Evolutionary conservation across 2,888 invertebrate genomes (phyloP), one percentile per base, ranked within the genome.

Genomic region (Drosophila vallismaia): DNA sequence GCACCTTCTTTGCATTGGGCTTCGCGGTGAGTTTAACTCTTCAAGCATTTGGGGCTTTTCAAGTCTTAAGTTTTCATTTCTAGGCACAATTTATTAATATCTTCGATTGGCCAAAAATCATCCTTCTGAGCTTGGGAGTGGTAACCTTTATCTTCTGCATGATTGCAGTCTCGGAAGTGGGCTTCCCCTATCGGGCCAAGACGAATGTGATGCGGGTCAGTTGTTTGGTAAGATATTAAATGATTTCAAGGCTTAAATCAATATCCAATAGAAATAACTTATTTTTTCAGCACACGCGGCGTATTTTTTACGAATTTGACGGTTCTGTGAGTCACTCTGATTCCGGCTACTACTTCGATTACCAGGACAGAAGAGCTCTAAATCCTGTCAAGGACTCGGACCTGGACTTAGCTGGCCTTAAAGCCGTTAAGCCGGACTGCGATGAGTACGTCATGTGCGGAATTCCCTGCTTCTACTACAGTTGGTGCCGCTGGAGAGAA

Each of bases 131-230:
- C 1, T 59, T 90, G 14, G 71, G 78, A 0, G 48, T 77, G 0
- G 51, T 81, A 0, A 85, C 75, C 9, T 80, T 89, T n/a, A 77
- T 88, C 56, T 90, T 91, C 63, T 73, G 88, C 49, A 85, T 89
- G 70, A 76, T 90, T 4, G 75, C 89, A 9, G 89, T 92, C 9
- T 93, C 94, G 3, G 91, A 92, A 0, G 77, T 94, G 26, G 94
- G 94, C 3, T 93, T 94, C 75, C 94, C 94, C 1, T 94, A 93
- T 79, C 92, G 92, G n/a, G 91, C 91, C 44, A 91, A 92, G 51
- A 90, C 91, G 0, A 89, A 91, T 46, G 92, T 93, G 0, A 93
- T 94, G 83, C 90, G 84, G 0, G 78, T 84, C 10, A 74, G 92
- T 50, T 88, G 93, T 31, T 83, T 92, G 82, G 94, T 94, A 88